phyloP scores from a whole-genome alignment of 2,888 invertebrate genomes.

The Rosalia funebris region DNA sequence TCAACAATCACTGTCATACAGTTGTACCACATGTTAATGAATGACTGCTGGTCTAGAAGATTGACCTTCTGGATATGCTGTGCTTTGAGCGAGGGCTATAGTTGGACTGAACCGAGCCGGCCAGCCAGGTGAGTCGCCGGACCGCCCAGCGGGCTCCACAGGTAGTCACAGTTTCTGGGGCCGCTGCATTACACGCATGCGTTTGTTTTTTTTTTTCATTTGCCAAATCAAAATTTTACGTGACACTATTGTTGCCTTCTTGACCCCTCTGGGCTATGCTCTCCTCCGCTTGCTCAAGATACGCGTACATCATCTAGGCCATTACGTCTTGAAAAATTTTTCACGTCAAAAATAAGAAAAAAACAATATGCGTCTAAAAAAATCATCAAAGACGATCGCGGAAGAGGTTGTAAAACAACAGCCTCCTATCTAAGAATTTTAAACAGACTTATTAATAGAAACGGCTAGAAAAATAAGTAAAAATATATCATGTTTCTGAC shows the following conservation, averaged over 20 bases:
- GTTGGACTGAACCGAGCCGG: conserved; percentile 61
- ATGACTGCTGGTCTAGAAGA: conserved; percentile 47
- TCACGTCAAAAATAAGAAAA: no score
- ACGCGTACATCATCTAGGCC: no score
- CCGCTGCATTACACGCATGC: conserved; percentile 58
- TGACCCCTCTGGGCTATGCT: conserved; percentile 27
- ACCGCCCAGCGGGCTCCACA: conserved; percentile 61
- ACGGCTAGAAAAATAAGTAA: no score
- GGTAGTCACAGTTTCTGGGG: conserved; percentile 59
- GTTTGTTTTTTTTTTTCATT: conserved; percentile 44
- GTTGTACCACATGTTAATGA: conserved; percentile 50
- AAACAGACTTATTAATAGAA: no score
- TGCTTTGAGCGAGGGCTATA: conserved; percentile 57
- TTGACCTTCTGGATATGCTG: conserved; percentile 55
- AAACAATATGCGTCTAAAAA: no score
- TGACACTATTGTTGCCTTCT: conserved; percentile 34
- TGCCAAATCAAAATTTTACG: conserved; percentile 31
- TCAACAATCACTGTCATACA: conserved; percentile 44
- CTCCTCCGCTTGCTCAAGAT: not conserved
- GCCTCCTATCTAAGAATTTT: no score
- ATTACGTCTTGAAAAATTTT: no score
- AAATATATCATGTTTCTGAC: no score
- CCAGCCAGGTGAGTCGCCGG: conserved; percentile 57
- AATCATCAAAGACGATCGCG: no score
- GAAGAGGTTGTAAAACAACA: no score